Evolutionary conservation across 1,140 invertebrate genomes (phyloP), one percentile per base, ranked within the genome.

Genomic region (Pararge aegeria): DNA sequence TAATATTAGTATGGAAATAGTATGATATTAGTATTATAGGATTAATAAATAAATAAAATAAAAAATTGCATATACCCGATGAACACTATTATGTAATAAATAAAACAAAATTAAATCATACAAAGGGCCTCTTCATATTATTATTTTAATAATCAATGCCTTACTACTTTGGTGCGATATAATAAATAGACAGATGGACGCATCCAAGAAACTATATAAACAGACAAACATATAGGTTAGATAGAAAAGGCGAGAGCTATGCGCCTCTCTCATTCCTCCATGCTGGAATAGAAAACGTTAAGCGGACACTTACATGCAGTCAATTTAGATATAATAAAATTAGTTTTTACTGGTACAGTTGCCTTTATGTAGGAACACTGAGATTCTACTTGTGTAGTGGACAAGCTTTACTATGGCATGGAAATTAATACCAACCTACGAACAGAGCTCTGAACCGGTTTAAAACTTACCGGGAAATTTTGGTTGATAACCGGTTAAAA

Each of bases 231-330:
- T 16, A 30, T 38, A 53, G 27, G 48, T 61, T 61, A 61, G 59
- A 16, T 18, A 51, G 30, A 61, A 50, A 44, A 72, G 66, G 68
- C 66, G 65, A 72, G 68, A 61, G 56, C 70, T 79, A 83, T 62
- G 77, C 75, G 75, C 74, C 75, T 66, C 60, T 73, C 49, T 83
- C 82, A 83, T 83, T 75, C 78, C 73, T 78, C 80, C 82, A 83
- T 85, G 82, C 83, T 87, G 83, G 55, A 87, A 87, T 67, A 76
- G 60, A 78, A 82, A 75, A 74, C 16, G 16, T 18, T 64, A 82
- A 76, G 75, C 76, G 55, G 67, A 72, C 63, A 75, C 70, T 69
- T 61, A 66, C 64, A 73, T 74, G 68, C 71, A 54, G 55, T 67
- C 52, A 55, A 56, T 30, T 15, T 49, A 15, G 21, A 49, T n/a